Evolutionary conservation across 1,140 invertebrate genomes (phyloP).

Genomic region (Ooceraea biroi): DNA sequence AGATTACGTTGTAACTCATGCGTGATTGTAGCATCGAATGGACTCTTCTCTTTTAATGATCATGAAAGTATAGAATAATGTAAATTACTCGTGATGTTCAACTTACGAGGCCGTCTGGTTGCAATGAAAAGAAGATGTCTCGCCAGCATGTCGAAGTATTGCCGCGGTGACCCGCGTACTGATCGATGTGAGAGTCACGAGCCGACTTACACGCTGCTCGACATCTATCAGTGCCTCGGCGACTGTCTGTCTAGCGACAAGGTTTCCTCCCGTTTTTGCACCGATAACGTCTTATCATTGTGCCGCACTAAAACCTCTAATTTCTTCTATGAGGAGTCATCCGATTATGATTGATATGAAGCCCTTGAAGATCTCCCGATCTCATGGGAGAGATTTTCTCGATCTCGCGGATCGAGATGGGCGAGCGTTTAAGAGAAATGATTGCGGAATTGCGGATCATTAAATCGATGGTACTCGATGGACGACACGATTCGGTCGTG

Average conservation of each 20-base stretch:
- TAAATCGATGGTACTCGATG: background rate
- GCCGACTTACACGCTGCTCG: constrained; percentile 54
- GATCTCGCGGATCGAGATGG: background rate
- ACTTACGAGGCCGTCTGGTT: constrained; percentile 83
- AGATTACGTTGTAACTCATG: no score
- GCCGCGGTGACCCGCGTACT: constrained; percentile 32
- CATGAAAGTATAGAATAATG: background rate
- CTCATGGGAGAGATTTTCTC: background rate
- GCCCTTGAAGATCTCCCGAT: background rate
- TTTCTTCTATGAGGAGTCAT: constrained; percentile 30
- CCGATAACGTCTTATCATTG: constrained; percentile 69
- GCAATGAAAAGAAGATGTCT: constrained; percentile 84
- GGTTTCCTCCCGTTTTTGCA: constrained; percentile 68
- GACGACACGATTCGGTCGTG: background rate
- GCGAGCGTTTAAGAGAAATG: background rate
- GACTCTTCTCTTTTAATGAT: background rate
- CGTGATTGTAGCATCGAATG: no score
- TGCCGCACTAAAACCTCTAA: constrained; percentile 47
- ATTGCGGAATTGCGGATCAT: background rate
- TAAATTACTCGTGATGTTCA: background rate
- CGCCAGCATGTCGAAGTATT: constrained; percentile 79
- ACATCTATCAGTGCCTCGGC: constrained; percentile 72
- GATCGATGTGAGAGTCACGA: constrained; percentile 39
- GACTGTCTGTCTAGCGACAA: constrained; percentile 82
- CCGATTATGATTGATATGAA: constrained; percentile 1